phyloP scores from a whole-genome alignment of 2,113 vertebrate species.

The Ceyx melanurus region DNA sequence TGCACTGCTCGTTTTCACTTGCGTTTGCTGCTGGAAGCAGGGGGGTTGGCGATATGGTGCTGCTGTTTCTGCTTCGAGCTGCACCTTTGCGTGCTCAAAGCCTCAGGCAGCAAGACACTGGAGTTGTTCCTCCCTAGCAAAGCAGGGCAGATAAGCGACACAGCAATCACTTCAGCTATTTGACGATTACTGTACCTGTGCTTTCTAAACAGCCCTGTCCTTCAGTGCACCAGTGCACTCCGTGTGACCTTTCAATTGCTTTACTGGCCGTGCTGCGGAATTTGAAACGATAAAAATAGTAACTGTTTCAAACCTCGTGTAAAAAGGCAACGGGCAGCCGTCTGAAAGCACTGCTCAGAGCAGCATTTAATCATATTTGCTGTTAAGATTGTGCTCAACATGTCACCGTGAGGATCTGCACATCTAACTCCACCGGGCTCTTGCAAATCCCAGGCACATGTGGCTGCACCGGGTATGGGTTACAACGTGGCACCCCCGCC shows the following conservation, averaged over 20 bases:
- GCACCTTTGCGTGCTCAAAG: background rate
- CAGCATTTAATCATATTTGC: background rate
- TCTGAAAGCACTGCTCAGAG: background rate
- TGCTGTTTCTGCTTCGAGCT: background rate
- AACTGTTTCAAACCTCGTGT: background rate
- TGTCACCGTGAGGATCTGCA: rapidly evolving
- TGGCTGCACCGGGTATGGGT: rapidly evolving
- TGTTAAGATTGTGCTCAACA: rapidly evolving
- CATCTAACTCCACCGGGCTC: background rate
- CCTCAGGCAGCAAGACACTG: rapidly evolving
- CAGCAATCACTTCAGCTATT: rapidly evolving
- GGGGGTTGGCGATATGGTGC: background rate
- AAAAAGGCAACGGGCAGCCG: background rate
- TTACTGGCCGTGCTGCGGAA: background rate
- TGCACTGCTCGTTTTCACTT: background rate
- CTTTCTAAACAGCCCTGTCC: background rate
- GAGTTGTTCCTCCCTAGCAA: background rate
- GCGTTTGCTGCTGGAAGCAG: background rate
- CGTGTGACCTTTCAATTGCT: background rate
- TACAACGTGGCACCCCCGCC: background rate
- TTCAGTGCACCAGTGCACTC: background rate
- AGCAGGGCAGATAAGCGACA: background rate
- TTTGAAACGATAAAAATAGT: background rate
- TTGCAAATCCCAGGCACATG: rapidly evolving
- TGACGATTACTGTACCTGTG: rapidly evolving